Evolutionary conservation across 2,113 vertebrate species (phyloP).

Genomic region (Helogale parvula): DNA sequence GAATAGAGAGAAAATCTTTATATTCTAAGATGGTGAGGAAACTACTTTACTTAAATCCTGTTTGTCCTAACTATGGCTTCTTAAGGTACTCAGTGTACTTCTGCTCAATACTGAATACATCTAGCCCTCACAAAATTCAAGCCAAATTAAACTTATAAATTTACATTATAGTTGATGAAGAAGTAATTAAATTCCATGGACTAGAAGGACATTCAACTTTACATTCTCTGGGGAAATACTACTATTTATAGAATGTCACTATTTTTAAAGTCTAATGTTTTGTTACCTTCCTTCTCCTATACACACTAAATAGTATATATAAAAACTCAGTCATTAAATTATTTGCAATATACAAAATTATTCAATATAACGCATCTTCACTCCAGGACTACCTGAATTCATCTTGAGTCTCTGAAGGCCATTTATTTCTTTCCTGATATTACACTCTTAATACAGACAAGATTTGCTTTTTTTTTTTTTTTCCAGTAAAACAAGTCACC

Average conservation of each 20-base stretch:
- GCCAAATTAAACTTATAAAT: background rate
- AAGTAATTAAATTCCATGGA: background rate
- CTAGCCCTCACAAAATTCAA: conserved; percentile 11
- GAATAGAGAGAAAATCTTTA: conserved; percentile 20
- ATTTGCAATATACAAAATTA: background rate
- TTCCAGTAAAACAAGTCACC: background rate
- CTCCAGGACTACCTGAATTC: background rate
- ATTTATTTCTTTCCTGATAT: background rate
- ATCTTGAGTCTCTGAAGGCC: background rate
- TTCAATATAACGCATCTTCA: background rate
- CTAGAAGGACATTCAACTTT: background rate
- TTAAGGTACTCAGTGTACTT: background rate
- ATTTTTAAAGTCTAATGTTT: background rate
- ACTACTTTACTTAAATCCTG: background rate
- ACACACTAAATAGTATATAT: background rate
- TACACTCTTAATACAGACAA: background rate
- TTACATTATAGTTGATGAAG: background rate
- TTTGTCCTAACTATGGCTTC: conserved; percentile 1
- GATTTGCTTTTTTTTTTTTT: background rate
- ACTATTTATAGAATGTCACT: conserved; percentile 13
- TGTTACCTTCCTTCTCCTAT: background rate
- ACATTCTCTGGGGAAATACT: background rate
- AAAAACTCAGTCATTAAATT: background rate
- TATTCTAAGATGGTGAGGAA: background rate
- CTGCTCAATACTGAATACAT: background rate